Evolutionary conservation across 2,113 vertebrate genomes (phyloP).

Genomic region (Tragulus kanchil): DNA sequence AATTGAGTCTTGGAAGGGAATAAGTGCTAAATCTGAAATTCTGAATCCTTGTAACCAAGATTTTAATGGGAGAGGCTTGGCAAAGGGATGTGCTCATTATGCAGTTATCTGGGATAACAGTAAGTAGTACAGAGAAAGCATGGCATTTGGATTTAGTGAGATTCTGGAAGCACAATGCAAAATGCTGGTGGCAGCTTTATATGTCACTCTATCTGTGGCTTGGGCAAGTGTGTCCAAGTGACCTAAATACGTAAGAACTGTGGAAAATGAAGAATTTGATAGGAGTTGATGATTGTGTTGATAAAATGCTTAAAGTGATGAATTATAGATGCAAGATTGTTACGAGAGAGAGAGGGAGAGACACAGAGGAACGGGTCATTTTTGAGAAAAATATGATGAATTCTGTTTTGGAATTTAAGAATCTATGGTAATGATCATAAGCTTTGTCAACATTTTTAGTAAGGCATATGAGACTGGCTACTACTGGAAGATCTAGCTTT

Average conservation of each 20-base stretch:
- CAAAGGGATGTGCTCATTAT: not conserved
- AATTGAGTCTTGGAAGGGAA: not conserved
- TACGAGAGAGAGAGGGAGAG: not conserved
- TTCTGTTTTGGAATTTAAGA: not conserved
- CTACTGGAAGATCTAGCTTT: not conserved
- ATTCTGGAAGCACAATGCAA: not conserved
- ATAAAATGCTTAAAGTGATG: not conserved
- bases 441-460: conserved; percentile 32
- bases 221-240: not conserved
- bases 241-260: not conserved
- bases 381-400: not conserved
- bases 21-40: conserved; percentile 6
- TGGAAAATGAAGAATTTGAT: not conserved
- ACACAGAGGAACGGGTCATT: not conserved
- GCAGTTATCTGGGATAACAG: not conserved
- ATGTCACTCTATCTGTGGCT: not conserved
- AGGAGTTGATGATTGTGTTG: not conserved
- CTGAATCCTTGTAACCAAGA: not conserved
- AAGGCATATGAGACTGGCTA: not conserved
- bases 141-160: not conserved
- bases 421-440: conserved; percentile 8
- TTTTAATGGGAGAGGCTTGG: not conserved
- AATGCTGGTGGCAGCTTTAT: not conserved
- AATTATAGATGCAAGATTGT: not conserved
- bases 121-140: not conserved